Percentiles rank a stretch among this genome's conserved stretches.
Conservation (phyloP, 2,113 vertebrate genomes). For the Zapornia atra region DNA sequence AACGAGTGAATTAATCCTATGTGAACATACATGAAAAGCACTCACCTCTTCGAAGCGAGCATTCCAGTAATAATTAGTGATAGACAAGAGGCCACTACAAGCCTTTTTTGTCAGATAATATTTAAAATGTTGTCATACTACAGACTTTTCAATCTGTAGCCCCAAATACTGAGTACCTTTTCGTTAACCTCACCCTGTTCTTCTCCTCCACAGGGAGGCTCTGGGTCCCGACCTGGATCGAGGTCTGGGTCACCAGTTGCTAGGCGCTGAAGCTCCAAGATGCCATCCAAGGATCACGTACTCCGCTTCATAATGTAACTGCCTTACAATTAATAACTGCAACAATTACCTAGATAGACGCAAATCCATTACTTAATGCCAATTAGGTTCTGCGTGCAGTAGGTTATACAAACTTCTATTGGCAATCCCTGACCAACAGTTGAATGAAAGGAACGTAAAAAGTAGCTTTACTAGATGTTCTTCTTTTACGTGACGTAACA, state of each 20-base stretch:
- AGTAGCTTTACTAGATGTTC: conserved; percentile 40
- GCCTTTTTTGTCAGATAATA: background rate
- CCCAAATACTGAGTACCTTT: background rate
- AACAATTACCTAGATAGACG: conserved; percentile 51
- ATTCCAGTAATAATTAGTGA: background rate
- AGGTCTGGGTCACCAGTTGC: conserved; percentile 90
- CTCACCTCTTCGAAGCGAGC: background rate
- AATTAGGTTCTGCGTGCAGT: conserved; percentile 48
- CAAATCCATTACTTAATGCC: conserved; percentile 62
- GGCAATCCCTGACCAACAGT: conserved; percentile 62
- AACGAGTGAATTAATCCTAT: background rate
- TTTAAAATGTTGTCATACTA: background rate
- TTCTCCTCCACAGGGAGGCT: conserved; percentile 81
- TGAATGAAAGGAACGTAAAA: conserved; percentile 46
- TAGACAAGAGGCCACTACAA: background rate
- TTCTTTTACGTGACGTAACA: conserved; percentile 40
- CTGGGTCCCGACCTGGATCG: conserved; percentile 73
- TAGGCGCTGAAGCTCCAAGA: conserved; percentile 86
- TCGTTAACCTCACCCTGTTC: conserved; percentile 1
- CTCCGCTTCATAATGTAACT: conserved; percentile 73
- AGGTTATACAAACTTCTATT: conserved; percentile 34
- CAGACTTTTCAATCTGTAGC: background rate
- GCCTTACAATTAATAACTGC: conserved; percentile 60
- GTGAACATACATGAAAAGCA: background rate
- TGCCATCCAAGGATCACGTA: background rate